phyloP scores from a whole-genome alignment of 2,113 vertebrate genomes.

The Pseudonaja textilis region DNA sequence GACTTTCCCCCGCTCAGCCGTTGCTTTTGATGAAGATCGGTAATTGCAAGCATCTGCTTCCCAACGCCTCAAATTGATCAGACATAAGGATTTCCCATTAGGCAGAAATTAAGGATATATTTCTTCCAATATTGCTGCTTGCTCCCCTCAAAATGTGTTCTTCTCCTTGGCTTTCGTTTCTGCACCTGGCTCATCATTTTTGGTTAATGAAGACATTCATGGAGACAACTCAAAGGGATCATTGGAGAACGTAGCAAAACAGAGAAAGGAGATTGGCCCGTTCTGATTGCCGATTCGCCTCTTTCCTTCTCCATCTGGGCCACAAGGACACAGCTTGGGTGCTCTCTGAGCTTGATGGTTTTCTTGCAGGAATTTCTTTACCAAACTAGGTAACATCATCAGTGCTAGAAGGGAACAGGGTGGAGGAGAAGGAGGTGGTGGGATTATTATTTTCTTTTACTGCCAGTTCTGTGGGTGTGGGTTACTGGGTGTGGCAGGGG shows the following conservation, averaged over 20 bases:
- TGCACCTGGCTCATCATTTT: neutral
- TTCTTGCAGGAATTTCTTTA: neutral
- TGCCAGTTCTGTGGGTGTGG: too few species aligned
- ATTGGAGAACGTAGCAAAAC: neutral
- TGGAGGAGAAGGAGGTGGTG: too few species aligned
- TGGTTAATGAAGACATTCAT: conserved; percentile 16
- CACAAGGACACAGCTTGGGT: neutral
- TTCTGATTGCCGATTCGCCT: neutral
- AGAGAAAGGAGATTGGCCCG: neutral
- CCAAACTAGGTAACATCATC: neutral
- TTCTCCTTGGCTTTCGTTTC: conserved; percentile 24
- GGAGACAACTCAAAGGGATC: neutral
- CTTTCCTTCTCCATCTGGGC: neutral
- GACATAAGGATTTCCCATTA: conserved; percentile 70
- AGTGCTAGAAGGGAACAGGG: neutral
- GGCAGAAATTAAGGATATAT: conserved; percentile 66
- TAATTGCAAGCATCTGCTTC: conserved; percentile 54
- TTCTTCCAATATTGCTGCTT: conserved; percentile 63
- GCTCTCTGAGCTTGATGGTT: neutral
- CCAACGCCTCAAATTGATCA: conserved; percentile 60
- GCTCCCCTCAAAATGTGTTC: conserved; percentile 34
- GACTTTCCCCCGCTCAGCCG: conserved; percentile 55
- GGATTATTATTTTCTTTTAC: too few species aligned
- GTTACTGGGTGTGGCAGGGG: too few species aligned
- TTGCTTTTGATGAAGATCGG: conserved; percentile 63